Percentiles rank a stretch among this genome's conserved stretches.
Conservation (phyloP, 1,140 invertebrate species). For the Melanaphis sacchari region DNA sequence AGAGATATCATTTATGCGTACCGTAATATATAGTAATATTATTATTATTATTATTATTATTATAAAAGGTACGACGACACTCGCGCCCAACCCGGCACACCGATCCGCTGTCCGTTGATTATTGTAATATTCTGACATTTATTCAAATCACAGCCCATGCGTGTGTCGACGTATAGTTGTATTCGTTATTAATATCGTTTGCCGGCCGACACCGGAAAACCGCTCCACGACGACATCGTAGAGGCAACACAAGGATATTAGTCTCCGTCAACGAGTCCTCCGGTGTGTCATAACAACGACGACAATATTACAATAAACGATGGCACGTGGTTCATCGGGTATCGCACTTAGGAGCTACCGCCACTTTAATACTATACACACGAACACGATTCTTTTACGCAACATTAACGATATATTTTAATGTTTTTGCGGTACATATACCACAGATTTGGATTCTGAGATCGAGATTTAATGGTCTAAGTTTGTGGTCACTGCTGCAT, state of each 20-base stretch:
- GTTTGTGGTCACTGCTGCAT: no score
- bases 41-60: conserved; percentile 37
- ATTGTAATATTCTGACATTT: conserved; percentile 49
- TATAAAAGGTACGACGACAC: background rate
- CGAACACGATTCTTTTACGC: background rate
- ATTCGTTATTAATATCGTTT: conserved; percentile 32
- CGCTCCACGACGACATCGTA: background rate
- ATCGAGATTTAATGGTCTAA: no score
- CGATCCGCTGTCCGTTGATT: conserved; percentile 42
- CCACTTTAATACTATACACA: background rate
- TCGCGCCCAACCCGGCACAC: conserved; percentile 12
- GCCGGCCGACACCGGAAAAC: conserved; percentile 45
- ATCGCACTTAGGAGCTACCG: background rate
- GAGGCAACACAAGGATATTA: background rate
- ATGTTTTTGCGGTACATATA: background rate
- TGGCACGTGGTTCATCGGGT: background rate
- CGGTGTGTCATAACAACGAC: background rate
- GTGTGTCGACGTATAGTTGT: background rate
- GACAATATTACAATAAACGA: background rate
- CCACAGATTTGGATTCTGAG: background rate
- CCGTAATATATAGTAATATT: conserved; percentile 24
- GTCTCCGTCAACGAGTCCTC: conserved; percentile 37
- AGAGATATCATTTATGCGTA: conserved; percentile 23
- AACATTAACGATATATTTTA: background rate
- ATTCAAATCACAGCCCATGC: conserved; percentile 37